A percentile compares a stretch with the other conserved stretches of the same genome.
phyloP scores from a whole-genome alignment of 92 coral and sea anemone genomes.

The Epizoanthus fatuus region DNA sequence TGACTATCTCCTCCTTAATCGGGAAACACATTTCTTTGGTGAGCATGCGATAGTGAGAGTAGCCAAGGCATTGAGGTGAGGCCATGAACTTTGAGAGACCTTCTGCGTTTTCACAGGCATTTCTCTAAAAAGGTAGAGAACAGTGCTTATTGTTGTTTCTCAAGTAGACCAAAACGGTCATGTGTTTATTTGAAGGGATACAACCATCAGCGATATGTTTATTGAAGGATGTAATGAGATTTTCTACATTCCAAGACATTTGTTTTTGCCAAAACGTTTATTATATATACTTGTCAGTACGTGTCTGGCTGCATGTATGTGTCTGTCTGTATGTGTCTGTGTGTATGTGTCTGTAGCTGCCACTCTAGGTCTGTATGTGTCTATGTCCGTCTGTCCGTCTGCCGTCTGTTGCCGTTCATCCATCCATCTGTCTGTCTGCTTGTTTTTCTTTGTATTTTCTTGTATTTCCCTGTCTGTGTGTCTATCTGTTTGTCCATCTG shows the following conservation, averaged over 20 bases:
- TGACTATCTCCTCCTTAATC: constrained; percentile 68
- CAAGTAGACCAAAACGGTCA: neutral
- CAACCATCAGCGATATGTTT: too few relatives aligned
- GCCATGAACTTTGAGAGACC: constrained; percentile 86
- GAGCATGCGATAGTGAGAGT: constrained; percentile 74
- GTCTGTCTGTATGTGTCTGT: neutral
- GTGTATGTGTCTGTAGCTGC: neutral
- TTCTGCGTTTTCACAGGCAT: constrained; percentile 83
- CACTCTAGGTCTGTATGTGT: neutral
- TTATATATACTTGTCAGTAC: neutral
- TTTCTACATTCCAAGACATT: too few relatives aligned
- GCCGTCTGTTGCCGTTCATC: too few relatives aligned
- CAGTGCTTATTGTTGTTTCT: neutral
- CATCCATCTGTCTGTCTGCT: too few relatives aligned
- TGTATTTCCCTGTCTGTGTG: too few relatives aligned
- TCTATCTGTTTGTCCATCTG: too few relatives aligned
- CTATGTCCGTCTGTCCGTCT: neutral
- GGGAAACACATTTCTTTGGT: constrained; percentile 86
- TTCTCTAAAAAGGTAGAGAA: constrained; percentile 47
- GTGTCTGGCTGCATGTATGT: neutral
- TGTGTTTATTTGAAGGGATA: neutral
- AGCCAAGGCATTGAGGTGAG: constrained; percentile 92
- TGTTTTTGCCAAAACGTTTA: neutral
- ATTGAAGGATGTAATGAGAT: too few relatives aligned
- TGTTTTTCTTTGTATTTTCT: too few relatives aligned